Evolutionary conservation across 2,113 vertebrate genomes (phyloP).

Genomic region (Protobothrops mucrosquamatus): DNA sequence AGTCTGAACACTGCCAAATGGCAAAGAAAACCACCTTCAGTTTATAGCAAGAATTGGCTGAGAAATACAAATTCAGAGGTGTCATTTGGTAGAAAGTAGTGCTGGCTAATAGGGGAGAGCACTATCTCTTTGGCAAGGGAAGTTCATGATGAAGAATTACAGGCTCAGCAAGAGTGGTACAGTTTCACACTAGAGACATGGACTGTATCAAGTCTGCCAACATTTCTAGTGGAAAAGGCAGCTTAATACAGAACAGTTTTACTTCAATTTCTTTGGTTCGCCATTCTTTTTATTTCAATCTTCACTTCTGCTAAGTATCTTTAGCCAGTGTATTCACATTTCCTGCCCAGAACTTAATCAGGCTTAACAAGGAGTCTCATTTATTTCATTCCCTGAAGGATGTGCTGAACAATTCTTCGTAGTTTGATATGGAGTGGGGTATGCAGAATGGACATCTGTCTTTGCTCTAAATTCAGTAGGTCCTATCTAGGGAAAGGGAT

Average conservation of each 20-base stretch:
- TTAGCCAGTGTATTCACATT: slow-evolving; percentile 30
- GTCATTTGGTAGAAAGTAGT: background rate
- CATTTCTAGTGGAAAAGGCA: slow-evolving; percentile 37
- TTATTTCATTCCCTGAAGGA: slow-evolving; percentile 43
- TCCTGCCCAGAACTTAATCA: slow-evolving; percentile 42
- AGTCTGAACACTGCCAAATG: background rate
- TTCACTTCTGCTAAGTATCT: slow-evolving; percentile 8
- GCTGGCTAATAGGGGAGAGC: background rate
- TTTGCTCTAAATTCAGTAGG: background rate
- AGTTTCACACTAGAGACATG: slow-evolving; percentile 10
- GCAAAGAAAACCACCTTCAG: background rate
- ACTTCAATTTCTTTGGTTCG: background rate
- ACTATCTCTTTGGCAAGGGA: background rate
- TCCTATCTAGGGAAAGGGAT: background rate
- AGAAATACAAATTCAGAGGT: background rate
- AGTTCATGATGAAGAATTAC: background rate
- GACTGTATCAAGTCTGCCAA: slow-evolving; percentile 23
- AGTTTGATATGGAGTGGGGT: background rate
- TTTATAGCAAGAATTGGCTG: slow-evolving; percentile 5
- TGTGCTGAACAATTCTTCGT: background rate
- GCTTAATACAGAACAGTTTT: slow-evolving; percentile 38
- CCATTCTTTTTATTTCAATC: slow-evolving; percentile 23
- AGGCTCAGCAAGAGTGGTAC: slow-evolving; percentile 13
- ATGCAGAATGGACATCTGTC: background rate
- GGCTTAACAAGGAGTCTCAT: slow-evolving; percentile 27